Conservation (phyloP, 2,113 vertebrate genomes). For the Carassius auratus region DNA sequence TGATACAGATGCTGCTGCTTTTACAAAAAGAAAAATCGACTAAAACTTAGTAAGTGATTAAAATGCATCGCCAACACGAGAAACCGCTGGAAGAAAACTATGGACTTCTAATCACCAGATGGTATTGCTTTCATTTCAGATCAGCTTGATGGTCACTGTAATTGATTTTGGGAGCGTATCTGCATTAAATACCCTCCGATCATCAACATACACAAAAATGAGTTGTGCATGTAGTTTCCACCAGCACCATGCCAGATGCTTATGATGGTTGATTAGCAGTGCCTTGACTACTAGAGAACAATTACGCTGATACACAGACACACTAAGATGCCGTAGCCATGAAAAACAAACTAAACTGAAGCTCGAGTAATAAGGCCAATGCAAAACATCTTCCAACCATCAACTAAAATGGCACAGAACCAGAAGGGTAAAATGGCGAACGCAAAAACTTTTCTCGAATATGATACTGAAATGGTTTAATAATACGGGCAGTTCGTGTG, state of each 20-base stretch:
- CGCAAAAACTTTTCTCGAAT: slow-evolving; percentile 4
- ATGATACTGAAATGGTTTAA: slow-evolving; percentile 26
- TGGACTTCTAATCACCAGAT: slow-evolving; percentile 43
- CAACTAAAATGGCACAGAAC: slow-evolving; percentile 72
- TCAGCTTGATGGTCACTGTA: slow-evolving; percentile 65
- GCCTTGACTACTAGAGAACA: slow-evolving; percentile 72
- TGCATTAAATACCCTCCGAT: slow-evolving; percentile 56
- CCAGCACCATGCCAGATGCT: slow-evolving; percentile 58
- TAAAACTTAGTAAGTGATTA: slow-evolving; percentile 12
- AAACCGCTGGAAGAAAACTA: background rate
- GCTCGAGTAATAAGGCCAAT: slow-evolving; percentile 72
- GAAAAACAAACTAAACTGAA: slow-evolving; percentile 57
- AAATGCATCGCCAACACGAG: background rate
- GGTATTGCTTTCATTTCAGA: slow-evolving; percentile 67
- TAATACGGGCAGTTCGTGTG: background rate
- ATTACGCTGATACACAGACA: slow-evolving; percentile 50
- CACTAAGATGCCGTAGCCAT: slow-evolving; percentile 51
- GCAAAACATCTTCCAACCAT: slow-evolving; percentile 76
- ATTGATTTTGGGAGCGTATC: slow-evolving; percentile 55
- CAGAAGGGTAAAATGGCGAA: slow-evolving; percentile 47
- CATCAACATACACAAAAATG: slow-evolving; percentile 42
- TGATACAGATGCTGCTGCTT: slow-evolving; percentile 35
- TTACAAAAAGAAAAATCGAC: background rate
- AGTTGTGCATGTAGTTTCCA: slow-evolving; percentile 52
- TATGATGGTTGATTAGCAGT: slow-evolving; percentile 80